phyloP scores from a whole-genome alignment of 2,888 invertebrate genomes.

The Cephus sareptanus region DNA sequence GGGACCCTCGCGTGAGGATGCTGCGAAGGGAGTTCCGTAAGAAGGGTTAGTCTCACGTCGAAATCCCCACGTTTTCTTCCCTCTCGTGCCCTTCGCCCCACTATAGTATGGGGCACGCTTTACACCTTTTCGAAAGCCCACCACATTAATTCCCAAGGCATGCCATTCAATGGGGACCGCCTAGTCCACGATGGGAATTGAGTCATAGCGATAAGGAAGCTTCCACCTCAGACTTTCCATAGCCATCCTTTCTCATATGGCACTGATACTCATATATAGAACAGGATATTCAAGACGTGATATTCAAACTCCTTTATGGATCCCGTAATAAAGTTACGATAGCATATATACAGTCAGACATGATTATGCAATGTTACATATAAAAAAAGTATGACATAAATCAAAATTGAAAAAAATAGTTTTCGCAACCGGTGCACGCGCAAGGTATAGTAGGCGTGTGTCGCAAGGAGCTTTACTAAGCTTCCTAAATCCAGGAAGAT shows the following conservation, averaged over 20 bases:
- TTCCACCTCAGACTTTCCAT: not conserved
- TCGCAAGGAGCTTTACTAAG: conserved; percentile 11
- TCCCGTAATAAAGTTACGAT: not conserved
- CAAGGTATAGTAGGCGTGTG: not conserved
- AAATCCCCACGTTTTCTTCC: not conserved
- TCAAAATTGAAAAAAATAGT: not conserved
- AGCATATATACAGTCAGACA: not conserved
- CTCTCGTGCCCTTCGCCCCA: not conserved
- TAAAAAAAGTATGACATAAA: not conserved
- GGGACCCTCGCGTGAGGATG: not conserved
- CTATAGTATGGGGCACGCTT: not conserved
- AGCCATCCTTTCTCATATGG: not conserved
- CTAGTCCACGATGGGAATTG: not conserved
- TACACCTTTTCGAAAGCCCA: not conserved
- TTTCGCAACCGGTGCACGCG: not conserved
- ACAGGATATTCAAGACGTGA: not conserved
- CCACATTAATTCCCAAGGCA: not conserved
- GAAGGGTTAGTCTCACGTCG: not conserved
- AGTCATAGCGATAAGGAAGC: not conserved
- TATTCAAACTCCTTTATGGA: not conserved
- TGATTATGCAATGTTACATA: not conserved
- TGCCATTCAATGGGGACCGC: not conserved
- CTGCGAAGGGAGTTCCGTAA: not conserved
- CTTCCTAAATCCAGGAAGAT: conserved; percentile 10
- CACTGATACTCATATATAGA: not conserved